Conservation (phyloP, 2,888 invertebrate species). For the Mimas tiliae region DNA sequence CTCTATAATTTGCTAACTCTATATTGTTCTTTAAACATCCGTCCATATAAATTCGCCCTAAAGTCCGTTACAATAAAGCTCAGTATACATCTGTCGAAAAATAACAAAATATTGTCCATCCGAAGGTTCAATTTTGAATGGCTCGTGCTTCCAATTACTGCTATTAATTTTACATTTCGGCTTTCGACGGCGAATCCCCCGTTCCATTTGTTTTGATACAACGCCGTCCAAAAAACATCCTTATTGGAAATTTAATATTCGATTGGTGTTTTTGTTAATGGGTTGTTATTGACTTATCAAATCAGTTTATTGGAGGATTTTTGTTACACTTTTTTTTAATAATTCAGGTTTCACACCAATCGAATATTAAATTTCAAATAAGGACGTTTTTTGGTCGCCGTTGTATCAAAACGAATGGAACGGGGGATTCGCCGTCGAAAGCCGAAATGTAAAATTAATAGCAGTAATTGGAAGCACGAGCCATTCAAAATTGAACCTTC, state of each 20-base stretch:
- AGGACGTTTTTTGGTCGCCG: slow-evolving; percentile 17
- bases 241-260: slow-evolving; percentile 20
- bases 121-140: slow-evolving; percentile 13
- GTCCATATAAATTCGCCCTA: neutral
- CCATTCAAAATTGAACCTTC: slow-evolving; percentile 25
- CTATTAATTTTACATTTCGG: slow-evolving; percentile 48
- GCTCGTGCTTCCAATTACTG: slow-evolving; percentile 45
- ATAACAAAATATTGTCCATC: slow-evolving; percentile 18
- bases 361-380: slow-evolving; percentile 19
- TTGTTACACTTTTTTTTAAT: neutral
- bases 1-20: neutral
- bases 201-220: slow-evolving; percentile 28
- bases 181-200: slow-evolving; percentile 31
- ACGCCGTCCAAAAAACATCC: slow-evolving; percentile 18
- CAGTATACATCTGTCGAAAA: neutral
- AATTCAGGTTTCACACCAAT: no score
- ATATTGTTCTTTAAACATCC: neutral
- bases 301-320: neutral
- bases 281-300: slow-evolving; percentile 5
- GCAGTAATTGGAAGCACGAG: slow-evolving; percentile 45
- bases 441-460: slow-evolving; percentile 47
- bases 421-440: slow-evolving; percentile 31
- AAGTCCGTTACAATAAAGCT: neutral
- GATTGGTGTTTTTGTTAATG: slow-evolving; percentile 16
- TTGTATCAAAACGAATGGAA: slow-evolving; percentile 27